Percentiles rank a stretch among this genome's conserved stretches.
Evolutionary conservation across 2,113 vertebrate species (phyloP).

Genomic region (Pterophyllum scalare): DNA sequence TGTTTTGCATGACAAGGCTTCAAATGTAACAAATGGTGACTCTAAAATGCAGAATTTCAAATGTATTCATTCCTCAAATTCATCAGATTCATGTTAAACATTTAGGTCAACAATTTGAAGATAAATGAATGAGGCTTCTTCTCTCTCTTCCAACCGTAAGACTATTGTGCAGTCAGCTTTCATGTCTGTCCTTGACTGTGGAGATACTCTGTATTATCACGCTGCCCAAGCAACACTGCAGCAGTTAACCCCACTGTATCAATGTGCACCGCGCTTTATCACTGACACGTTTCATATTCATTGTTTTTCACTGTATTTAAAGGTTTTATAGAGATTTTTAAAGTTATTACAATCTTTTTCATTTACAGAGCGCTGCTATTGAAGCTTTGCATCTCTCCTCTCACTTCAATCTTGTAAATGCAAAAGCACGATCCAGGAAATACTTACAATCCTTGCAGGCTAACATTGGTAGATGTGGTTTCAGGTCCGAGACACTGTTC

Average conservation of each 20-base stretch:
- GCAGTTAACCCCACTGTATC: not conserved
- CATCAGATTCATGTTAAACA: not conserved
- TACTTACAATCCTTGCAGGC: not conserved
- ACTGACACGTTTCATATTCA: not conserved
- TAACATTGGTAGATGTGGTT: not conserved
- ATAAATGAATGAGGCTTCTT: not conserved
- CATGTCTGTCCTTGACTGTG: not conserved
- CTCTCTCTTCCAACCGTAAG: not conserved
- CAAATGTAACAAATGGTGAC: not conserved
- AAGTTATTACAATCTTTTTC: not conserved
- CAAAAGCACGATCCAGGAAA: not conserved
- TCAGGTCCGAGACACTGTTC: not conserved
- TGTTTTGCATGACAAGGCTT: not conserved
- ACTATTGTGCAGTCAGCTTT: not conserved
- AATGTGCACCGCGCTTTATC: not conserved
- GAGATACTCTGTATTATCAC: not conserved
- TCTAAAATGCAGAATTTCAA: not conserved
- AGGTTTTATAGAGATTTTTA: not conserved
- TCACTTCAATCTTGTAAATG: not conserved
- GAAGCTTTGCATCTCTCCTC: not conserved
- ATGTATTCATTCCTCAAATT: not conserved
- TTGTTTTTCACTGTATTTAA: not conserved
- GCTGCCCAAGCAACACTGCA: not conserved
- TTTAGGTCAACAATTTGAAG: too few species aligned
- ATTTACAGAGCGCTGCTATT: not conserved